Percentiles rank a stretch among this genome's conserved stretches.
Evolutionary conservation across 2,113 vertebrate genomes (phyloP).

Genomic region (Bambusicola thoracicus): DNA sequence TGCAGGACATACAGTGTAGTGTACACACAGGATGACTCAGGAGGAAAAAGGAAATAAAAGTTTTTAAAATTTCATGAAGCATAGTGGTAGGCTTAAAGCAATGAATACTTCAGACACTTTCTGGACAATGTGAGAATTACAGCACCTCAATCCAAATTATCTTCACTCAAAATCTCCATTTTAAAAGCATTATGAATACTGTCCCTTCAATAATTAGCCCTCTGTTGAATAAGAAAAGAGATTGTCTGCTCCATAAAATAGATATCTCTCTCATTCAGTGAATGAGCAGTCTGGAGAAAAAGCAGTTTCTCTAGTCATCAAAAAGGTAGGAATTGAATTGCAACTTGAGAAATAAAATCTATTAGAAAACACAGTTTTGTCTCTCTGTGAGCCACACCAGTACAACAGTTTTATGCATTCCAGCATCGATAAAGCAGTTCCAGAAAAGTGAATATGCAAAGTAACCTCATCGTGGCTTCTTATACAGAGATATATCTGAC

Average conservation of each 20-base stretch:
- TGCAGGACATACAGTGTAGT: conserved; percentile 64
- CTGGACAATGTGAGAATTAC: conserved; percentile 30
- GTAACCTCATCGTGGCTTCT: background rate
- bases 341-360: background rate
- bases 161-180: conserved; percentile 46
- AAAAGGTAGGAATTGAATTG: background rate
- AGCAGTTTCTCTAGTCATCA: background rate
- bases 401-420: background rate
- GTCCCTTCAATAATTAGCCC: conserved; percentile 48
- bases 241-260: conserved; percentile 17
- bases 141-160: conserved; percentile 30
- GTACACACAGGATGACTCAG: conserved; percentile 47
- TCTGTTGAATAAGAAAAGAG: conserved; percentile 38
- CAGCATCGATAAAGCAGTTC: background rate
- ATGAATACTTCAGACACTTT: conserved; percentile 36
- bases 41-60: conserved; percentile 7
- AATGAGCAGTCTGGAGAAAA: conserved; percentile 13
- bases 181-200: conserved; percentile 50
- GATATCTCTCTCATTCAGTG: conserved; percentile 20
- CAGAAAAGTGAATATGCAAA: background rate
- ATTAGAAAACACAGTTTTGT: background rate
- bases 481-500: background rate
- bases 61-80: background rate
- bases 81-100: conserved; percentile 17
- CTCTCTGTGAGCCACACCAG: background rate